Conservation (phyloP, 2,797 vertebrate genomes). For the Craterocephalus amniculus region DNA sequence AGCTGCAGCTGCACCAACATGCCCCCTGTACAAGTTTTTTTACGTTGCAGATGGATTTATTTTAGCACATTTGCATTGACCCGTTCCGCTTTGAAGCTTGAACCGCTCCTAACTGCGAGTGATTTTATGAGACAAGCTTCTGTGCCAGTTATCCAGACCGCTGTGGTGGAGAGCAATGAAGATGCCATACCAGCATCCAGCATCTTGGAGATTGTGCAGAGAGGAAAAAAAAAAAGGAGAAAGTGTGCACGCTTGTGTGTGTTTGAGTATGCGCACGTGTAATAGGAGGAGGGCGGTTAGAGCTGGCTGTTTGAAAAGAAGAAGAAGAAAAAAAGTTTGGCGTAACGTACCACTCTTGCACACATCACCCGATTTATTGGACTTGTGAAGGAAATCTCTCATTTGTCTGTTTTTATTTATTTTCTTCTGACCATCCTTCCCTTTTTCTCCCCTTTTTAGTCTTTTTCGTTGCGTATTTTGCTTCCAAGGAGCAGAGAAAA, state of each 20-base stretch:
- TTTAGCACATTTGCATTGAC: conserved; percentile 47
- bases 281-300: conserved; percentile 58
- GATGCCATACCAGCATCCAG: conserved; percentile 66
- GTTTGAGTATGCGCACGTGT: conserved; percentile 49
- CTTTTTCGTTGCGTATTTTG: conserved; percentile 29
- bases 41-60: conserved; percentile 65
- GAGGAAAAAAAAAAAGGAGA: conserved; percentile 21
- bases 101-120: conserved; percentile 65
- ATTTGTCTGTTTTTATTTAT: conserved; percentile 80
- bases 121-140: conserved; percentile 72
- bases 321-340: conserved; percentile 36
- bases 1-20: conserved; percentile 20
- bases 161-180: conserved; percentile 53
- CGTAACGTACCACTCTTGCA: conserved; percentile 57
- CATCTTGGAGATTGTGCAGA: conserved; percentile 64
- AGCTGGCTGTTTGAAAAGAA: conserved; percentile 47
- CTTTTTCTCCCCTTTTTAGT: conserved; percentile 11
- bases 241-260: conserved; percentile 59
- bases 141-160: conserved; percentile 64
- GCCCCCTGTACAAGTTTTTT: conserved; percentile 21
- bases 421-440: conserved; percentile 56
- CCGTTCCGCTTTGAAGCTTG: conserved; percentile 69
- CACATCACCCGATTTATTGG: conserved; percentile 74
- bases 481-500: conserved; percentile 12
- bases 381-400: conserved; percentile 80